phyloP scores from a whole-genome alignment of 1,140 invertebrate species.

The Drosophila bifasciata region DNA sequence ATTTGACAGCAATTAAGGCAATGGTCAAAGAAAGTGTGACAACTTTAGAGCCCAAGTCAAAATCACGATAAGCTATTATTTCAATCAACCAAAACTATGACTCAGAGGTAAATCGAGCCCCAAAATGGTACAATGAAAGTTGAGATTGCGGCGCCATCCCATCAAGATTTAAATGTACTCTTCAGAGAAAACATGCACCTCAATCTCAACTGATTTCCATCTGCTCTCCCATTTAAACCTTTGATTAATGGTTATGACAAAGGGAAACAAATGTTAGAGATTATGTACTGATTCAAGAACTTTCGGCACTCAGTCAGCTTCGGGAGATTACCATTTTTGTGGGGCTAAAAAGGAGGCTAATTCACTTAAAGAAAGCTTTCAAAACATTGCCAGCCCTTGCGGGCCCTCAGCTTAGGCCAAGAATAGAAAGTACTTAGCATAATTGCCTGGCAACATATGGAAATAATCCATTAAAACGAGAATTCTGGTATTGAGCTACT shows the following conservation, averaged over 20 bases:
- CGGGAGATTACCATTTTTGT: conserved; percentile 11
- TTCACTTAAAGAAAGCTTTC: conserved; percentile 72
- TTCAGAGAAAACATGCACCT: no score
- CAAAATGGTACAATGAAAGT: not conserved
- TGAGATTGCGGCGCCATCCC: not conserved
- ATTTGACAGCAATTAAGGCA: conserved; percentile 49
- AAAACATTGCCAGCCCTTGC: conserved; percentile 61
- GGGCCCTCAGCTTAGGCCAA: conserved; percentile 15
- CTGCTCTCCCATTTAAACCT: no score
- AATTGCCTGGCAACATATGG: conserved; percentile 38
- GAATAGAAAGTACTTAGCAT: conserved; percentile 62
- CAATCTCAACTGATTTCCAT: no score
- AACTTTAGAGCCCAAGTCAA: conserved; percentile 13
- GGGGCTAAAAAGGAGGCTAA: conserved; percentile 33
- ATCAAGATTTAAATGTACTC: no score
- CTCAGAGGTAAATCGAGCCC: not conserved
- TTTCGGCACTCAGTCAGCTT: conserved; percentile 28
- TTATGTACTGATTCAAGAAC: conserved; percentile 11
- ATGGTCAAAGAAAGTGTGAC: conserved; percentile 62
- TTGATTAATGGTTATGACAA: not conserved
- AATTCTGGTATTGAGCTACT: conserved; percentile 37
- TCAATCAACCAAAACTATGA: conserved; percentile 36
- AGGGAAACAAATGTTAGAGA: not conserved
- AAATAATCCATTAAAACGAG: conserved; percentile 63
- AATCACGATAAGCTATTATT: conserved; percentile 47